Conservation (phyloP, 2,113 vertebrate species). For the Phrynosoma blainvillii region DNA sequence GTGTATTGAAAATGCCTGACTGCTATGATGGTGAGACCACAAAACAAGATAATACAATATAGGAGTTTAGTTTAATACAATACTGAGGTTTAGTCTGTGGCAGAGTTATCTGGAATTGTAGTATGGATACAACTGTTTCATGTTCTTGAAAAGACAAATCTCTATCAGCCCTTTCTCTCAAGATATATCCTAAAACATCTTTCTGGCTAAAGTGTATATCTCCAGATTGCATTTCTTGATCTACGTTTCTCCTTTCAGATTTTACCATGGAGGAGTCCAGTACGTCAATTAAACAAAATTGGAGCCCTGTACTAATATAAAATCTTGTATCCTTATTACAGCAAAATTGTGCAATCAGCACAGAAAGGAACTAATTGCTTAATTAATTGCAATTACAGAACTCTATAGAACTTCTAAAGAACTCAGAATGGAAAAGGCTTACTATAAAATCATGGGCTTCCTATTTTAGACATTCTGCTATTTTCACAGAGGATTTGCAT, state of each 20-base stretch:
- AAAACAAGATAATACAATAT: neutral
- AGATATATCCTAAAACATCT: neutral
- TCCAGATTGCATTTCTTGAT: neutral
- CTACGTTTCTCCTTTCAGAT: neutral
- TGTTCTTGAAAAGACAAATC: neutral
- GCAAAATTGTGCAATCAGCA: constrained; percentile 1
- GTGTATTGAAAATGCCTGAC: constrained; percentile 71
- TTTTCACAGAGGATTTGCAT: neutral
- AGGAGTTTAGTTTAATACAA: neutral
- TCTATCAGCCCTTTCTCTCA: neutral
- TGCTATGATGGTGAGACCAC: constrained; percentile 80
- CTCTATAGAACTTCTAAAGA: neutral
- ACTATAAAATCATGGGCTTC: neutral
- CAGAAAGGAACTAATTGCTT: neutral
- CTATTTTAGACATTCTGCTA: neutral
- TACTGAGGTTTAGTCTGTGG: neutral
- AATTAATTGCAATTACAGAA: neutral
- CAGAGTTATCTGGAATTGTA: neutral
- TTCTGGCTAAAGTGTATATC: neutral
- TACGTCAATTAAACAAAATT: neutral
- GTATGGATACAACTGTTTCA: neutral
- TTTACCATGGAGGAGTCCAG: neutral
- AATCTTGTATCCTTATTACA: too few relatives aligned
- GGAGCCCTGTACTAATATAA: neutral
- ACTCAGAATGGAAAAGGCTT: neutral